Base-by-base conservation (phyloP, 2,888 invertebrate species). In the Metopia argyrocephala region DNA sequence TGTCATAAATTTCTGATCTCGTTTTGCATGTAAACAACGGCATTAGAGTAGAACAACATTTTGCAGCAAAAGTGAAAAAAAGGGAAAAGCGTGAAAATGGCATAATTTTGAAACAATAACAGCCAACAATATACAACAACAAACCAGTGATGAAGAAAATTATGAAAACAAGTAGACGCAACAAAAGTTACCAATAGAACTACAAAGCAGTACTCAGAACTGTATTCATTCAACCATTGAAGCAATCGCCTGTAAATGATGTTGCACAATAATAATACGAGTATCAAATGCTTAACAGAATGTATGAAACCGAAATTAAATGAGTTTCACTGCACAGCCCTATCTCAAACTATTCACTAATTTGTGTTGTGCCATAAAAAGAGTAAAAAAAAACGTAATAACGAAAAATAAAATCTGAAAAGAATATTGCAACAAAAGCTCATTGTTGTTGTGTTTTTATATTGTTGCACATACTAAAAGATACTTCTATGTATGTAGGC, bases 231-330 rank as follows among this genome's bases (percentile, higher is more conserved):
- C 12, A 38, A 38, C 15, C 38, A 15, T 2, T 38, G 38, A 38
- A 15, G 38, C 15, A 4, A 15, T 15, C 20, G 20, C 20, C 4
- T 2, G 23, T n/a, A 27, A 9, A 54, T 54, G 31, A 52, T n/a
- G 27, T 28, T 7, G 31, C 31, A 70, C 38, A 71, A 71, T 62
- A 52, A 50, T n/a, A n/a, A n/a, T n/a, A n/a, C n/a, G n/a, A n/a
- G n/a, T 62, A 23, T 59, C 7, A 52, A 61, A 71, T 61, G 52
- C 52, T 71, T 52, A 71, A 52, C 50, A 52, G 52, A 38, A 61
- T 52, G 27, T 61, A 15, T 15, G 38, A 38, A 38, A 1, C 20
- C 38, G 52, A 21, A 61, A 38, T 68, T 48, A 48, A 46, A 27
- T 27, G 48, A 3, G 38, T 28, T 62, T 21, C 21, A 12, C 5